Evolutionary conservation across 2,113 vertebrate species (phyloP).

Genomic region (Pycnonotus jocosus): DNA sequence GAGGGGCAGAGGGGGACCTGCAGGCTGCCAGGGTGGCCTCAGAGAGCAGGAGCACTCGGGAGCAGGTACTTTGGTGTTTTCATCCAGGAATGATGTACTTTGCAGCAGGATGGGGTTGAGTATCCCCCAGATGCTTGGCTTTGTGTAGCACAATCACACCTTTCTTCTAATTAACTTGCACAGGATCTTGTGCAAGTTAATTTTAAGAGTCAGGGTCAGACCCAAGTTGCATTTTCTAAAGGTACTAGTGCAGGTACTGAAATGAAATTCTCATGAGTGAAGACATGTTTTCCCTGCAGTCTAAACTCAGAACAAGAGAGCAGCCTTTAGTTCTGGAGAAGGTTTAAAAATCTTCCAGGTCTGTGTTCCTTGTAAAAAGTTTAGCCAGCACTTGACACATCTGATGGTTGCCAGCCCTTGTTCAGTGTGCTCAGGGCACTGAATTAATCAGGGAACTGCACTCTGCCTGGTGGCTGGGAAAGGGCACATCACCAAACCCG

Average conservation of each 20-base stretch:
- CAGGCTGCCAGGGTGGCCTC: neutral
- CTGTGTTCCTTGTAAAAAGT: neutral
- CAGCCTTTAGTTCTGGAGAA: neutral
- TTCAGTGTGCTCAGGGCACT: neutral
- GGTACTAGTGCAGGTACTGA: neutral
- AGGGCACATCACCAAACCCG: neutral
- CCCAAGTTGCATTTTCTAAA: neutral
- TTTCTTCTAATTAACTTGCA: neutral
- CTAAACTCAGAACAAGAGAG: neutral
- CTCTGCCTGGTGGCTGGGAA: neutral
- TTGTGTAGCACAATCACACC: neutral
- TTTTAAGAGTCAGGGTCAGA: neutral
- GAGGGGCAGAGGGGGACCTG: neutral
- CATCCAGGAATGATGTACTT: neutral
- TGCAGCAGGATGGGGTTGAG: neutral
- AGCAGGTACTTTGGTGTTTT: neutral
- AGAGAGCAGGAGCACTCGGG: neutral
- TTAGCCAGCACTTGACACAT: neutral
- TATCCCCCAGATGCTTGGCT: neutral
- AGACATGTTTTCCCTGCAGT: neutral
- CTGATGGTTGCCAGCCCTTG: neutral
- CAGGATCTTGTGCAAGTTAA: neutral
- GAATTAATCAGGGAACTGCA: neutral
- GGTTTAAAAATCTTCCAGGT: conserved; percentile 5
- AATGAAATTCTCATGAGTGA: neutral